Evolutionary conservation across 2,888 invertebrate species (phyloP).

Genomic region (Nomada fucata): DNA sequence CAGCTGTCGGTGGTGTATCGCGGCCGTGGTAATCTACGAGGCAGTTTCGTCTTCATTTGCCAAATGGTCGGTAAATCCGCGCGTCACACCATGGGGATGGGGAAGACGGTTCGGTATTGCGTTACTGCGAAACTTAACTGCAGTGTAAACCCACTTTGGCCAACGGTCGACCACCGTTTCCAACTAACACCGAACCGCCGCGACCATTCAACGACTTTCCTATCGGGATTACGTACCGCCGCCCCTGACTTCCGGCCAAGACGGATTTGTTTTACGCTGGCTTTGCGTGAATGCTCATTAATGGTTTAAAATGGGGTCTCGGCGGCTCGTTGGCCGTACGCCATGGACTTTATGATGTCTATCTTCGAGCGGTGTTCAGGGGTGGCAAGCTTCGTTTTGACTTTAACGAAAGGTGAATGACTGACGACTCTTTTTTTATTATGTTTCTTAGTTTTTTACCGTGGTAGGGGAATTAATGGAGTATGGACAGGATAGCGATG

Average conservation of each 20-base stretch:
- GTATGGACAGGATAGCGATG: too few relatives aligned
- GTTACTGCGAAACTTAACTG: constrained; percentile 75
- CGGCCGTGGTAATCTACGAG: constrained; percentile 70
- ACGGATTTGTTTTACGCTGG: constrained; percentile 51
- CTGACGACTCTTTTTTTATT: too few relatives aligned
- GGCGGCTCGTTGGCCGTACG: too few relatives aligned
- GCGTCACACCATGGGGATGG: constrained; percentile 44
- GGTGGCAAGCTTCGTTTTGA: too few relatives aligned
- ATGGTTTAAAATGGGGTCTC: too few relatives aligned
- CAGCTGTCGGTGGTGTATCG: constrained; percentile 58
- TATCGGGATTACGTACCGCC: constrained; percentile 55
- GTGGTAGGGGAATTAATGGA: too few relatives aligned
- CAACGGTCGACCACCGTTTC: constrained; percentile 50
- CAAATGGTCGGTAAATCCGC: constrained; percentile 77
- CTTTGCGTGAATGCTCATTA: not conserved
- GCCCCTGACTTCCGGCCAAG: constrained; percentile 37
- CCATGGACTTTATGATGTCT: too few relatives aligned
- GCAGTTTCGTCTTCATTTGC: constrained; percentile 78
- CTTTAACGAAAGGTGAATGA: too few relatives aligned
- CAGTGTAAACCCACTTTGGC: constrained; percentile 73
- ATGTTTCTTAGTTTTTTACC: too few relatives aligned
- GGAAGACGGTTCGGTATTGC: constrained; percentile 64
- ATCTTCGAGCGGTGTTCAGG: too few relatives aligned
- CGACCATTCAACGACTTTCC: constrained; percentile 66
- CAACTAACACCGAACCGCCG: constrained; percentile 63